phyloP scores from a whole-genome alignment of 2,113 vertebrate species.

The Ploceus nigricollis region DNA sequence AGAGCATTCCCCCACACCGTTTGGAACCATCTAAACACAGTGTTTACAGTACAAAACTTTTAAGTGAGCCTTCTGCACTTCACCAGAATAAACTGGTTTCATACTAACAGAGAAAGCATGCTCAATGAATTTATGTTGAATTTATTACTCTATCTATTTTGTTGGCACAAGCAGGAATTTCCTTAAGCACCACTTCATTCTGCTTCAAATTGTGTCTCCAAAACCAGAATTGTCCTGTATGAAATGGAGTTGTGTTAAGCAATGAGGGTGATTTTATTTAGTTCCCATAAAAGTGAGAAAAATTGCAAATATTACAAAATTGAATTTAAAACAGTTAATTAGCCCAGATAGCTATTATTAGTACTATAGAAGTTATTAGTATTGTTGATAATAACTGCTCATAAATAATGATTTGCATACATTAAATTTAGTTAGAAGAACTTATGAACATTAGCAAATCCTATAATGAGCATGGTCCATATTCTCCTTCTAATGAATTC shows the following conservation, averaged over 20 bases:
- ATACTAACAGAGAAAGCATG: not conserved
- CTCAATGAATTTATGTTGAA: not conserved
- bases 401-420: slow-evolving; percentile 27
- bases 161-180: not conserved
- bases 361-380: not conserved
- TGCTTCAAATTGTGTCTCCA: not conserved
- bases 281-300: not conserved
- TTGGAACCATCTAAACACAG: not conserved
- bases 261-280: not conserved
- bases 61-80: not conserved
- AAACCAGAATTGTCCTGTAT: not conserved
- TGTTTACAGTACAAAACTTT: not conserved
- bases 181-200: not conserved
- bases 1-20: not conserved
- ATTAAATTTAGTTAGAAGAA: slow-evolving; percentile 22
- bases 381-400: slow-evolving; percentile 34
- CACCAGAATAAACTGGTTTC: not conserved
- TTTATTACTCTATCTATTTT: not conserved
- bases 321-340: slow-evolving; percentile 26
- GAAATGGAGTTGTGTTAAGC: not conserved
- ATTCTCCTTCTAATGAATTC: slow-evolving; percentile 18
- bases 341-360: slow-evolving; percentile 8
- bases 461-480: not conserved
- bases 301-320: slow-evolving; percentile 8
- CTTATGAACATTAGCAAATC: slow-evolving; percentile 3